Evolutionary conservation across 2,113 vertebrate species (phyloP), one percentile per base, ranked within the genome.

Genomic region (Saccopteryx leptura): DNA sequence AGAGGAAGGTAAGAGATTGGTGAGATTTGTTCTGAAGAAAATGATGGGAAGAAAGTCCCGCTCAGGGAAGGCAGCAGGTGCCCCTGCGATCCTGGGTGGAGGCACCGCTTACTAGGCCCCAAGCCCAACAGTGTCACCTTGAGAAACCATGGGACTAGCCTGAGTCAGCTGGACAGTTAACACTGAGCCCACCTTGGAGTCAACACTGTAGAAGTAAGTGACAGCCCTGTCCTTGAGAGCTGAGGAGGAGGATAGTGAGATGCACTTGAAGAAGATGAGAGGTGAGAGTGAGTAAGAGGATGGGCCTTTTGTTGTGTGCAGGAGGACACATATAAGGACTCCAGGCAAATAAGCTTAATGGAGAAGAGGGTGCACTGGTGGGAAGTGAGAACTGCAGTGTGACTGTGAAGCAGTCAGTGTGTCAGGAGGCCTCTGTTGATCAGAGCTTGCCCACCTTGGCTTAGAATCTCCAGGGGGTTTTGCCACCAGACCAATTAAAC

Each of bases 1-100:
- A 98, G 99, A 99, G 96, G 99, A 99, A 97, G 99, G 99, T 99
- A 98, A 99, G 99, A 95, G 65, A 71, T 54, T 92, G 80, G 76
- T 90, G 76, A 86, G 56, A 56, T 91, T 76, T 92, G 26, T 86
- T 71, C 68, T 94, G 31, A 48, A 33, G 71, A 95, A 78, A 54
- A 71, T 66, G 56, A 46, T 75, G 46, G 66, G 83, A 90, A 94
- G 71, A 80, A 54, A 65, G 60, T 74, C 61, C 95, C 28, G 4
- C n/a, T 60, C 8, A 26, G 72, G 58, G 69, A 92, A 80, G 56
- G 46, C 60, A 79, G 58, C 54, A 96, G 6, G 54, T 75, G 4
- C 71, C 91, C 81, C 76, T 74, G 19, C 71, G 39, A 31, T 85
- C 54, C 31, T 87, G 28, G 52, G 75, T 50, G 71, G 23, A 82